These are phyloP conservation scores for Lordiphosa stackelbergi DNA, from an alignment of 1,140 invertebrate species.

Conservation along the genomic window DNA sequence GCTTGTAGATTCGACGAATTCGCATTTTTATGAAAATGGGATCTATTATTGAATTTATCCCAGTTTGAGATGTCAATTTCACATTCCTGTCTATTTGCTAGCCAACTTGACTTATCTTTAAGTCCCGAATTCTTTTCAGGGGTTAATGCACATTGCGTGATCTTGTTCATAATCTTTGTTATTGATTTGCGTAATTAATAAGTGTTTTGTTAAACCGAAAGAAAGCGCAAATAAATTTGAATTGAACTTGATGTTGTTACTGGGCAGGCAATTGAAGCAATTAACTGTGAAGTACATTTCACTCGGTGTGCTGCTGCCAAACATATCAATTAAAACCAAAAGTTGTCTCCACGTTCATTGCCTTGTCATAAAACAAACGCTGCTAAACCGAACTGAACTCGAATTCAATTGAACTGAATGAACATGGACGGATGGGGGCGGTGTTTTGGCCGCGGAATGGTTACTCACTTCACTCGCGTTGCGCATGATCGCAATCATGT, in stretches of 20 bases:
- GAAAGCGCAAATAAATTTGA: slow-evolving; percentile 25
- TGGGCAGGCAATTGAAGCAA: slow-evolving; percentile 62
- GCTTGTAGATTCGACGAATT: no score
- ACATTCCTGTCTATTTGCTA: no score
- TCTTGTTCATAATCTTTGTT: not conserved
- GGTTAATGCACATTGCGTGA: not conserved
- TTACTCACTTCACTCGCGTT: slow-evolving; percentile 20
- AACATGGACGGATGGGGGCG: slow-evolving; percentile 14
- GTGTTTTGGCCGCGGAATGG: not conserved
- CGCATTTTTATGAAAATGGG: no score
- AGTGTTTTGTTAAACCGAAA: not conserved
- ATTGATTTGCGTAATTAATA: slow-evolving; percentile 13
- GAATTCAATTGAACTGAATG: slow-evolving; percentile 12
- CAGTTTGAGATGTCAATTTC: no score
- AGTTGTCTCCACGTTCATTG: slow-evolving; percentile 28
- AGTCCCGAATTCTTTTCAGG: not conserved
- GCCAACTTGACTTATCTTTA: no score
- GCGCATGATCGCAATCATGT: slow-evolving; percentile 68
- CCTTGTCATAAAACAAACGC: slow-evolving; percentile 38
- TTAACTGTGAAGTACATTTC: slow-evolving; percentile 72
- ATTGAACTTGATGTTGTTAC: slow-evolving; percentile 52
- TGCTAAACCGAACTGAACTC: slow-evolving; percentile 10
- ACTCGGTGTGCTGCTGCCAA: slow-evolving; percentile 48
- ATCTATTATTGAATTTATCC: no score
- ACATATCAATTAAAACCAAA: slow-evolving; percentile 67